These are phyloP conservation scores for Heteromurus nitidus DNA, from an alignment of 2,888 invertebrate species.

Conservation along the genomic window DNA sequence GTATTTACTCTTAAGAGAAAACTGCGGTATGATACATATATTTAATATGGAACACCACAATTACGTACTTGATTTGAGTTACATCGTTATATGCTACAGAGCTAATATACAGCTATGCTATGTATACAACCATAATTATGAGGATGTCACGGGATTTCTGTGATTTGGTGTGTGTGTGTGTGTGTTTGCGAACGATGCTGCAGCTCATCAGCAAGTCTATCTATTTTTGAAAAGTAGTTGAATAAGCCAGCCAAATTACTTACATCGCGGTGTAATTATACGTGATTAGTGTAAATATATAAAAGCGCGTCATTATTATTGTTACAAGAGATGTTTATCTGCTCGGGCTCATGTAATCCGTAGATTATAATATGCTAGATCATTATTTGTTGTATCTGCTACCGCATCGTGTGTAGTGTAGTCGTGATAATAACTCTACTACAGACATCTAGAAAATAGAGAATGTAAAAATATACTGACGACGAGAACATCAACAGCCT, in stretches of 20 bases:
- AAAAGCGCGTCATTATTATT: background rate
- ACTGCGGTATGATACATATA: too few relatives aligned
- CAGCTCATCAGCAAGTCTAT: slow-evolving; percentile 45
- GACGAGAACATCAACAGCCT: background rate
- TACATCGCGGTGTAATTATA: slow-evolving; percentile 3
- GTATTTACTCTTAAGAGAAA: too few relatives aligned
- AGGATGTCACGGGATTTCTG: slow-evolving; percentile 19
- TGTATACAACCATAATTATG: background rate
- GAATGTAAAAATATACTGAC: background rate
- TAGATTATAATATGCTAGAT: background rate
- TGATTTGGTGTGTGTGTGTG: slow-evolving; percentile 24
- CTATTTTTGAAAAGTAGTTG: slow-evolving; percentile 53
- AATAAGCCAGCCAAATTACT: slow-evolving; percentile 29
- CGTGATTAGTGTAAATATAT: background rate
- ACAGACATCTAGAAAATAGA: background rate
- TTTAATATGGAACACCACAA: too few relatives aligned
- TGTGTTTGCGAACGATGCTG: too few relatives aligned
- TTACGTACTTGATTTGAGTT: too few relatives aligned
- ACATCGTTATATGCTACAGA: too few relatives aligned
- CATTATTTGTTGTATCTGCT: slow-evolving; percentile 8
- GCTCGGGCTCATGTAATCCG: slow-evolving; percentile 39
- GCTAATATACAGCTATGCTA: background rate
- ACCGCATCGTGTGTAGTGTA: slow-evolving; percentile 13
- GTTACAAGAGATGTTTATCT: slow-evolving; percentile 13
- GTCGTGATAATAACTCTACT: slow-evolving; percentile 22